Base-by-base conservation (phyloP, 2,888 invertebrate genomes). In the Ganaspis brasiliensis region DNA sequence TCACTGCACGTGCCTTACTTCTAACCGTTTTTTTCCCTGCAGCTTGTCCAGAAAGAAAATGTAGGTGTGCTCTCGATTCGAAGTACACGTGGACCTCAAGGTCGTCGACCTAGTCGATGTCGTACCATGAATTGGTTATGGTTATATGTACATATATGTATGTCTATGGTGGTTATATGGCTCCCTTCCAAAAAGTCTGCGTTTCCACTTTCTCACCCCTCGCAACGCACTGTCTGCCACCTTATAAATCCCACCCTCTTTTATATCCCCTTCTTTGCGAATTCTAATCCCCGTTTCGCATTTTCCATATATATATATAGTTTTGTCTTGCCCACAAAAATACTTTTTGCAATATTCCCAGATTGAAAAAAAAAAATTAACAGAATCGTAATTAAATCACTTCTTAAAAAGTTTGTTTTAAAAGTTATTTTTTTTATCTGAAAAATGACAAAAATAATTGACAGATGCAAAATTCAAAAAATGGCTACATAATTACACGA, bases 121-220 rank as follows among this genome's bases (percentile, higher is more conserved):
- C 63, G 40, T 67, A 37, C 63, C 40, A 45, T 63, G 37, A 21
- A 31, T 31, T 59, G 31, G n/a, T 31, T 59, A 59, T 35, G 31
- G 59, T 16, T 59, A 31, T 59, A 35, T 61, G 12, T 61, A 19
- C 4, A 35, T 31, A 59, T 35, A 35, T 26, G 16, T 31, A 59
- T 37, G 61, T 6, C 61, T 61, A 61, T 61, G 37, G 63, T 40
- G 63, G 40, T 67, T 45, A 26, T 16, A 35, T n/a, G 8, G 24
- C 61, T 10, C 63, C 63, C 45, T 67, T n/a, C 63, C 40, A 40
- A 45, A 40, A 45, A 67, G 63, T 67, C 63, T 67, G 63, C 63
- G 40, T 24, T 67, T 45, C 63, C 40, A 40, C 63, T 59, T 21
- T 24, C 24, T 24, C 63, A 10, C 40, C 45, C 63, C 45, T 45